Conservation (phyloP, 2,888 invertebrate genomes). For the Diarsia dahlii region DNA sequence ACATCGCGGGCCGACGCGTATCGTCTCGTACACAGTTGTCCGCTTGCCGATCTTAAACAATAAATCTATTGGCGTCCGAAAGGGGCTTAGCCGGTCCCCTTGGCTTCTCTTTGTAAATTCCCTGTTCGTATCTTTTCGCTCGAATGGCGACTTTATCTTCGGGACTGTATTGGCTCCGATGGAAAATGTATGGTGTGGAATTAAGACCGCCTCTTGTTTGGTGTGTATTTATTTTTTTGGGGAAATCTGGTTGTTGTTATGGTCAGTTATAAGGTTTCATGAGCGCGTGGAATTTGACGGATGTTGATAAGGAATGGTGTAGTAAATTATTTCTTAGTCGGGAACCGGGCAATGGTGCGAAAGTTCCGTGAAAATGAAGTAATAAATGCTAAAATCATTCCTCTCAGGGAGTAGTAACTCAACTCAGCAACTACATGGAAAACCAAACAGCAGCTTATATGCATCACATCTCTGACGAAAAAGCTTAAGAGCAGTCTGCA, state of each 20-base stretch:
- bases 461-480: background rate
- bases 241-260: conserved; percentile 39
- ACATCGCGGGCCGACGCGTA: conserved; percentile 61
- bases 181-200: conserved; percentile 73
- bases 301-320: background rate
- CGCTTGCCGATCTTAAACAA: conserved; percentile 80
- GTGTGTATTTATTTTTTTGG: conserved; percentile 53
- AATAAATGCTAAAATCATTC: too few relatives aligned
- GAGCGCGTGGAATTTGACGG: background rate
- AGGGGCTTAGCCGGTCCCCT: conserved; percentile 69
- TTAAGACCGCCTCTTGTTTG: conserved; percentile 62
- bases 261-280: conserved; percentile 5
- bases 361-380: background rate
- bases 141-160: conserved; percentile 78
- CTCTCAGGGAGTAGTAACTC: background rate
- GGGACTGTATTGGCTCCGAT: conserved; percentile 72
- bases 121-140: conserved; percentile 82
- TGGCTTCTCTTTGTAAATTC: conserved; percentile 74
- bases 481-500: background rate
- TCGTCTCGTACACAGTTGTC: conserved; percentile 71
- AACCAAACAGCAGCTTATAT: background rate
- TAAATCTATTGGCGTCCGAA: conserved; percentile 81
- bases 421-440: background rate
- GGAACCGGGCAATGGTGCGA: background rate
- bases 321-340: background rate